Evolutionary conservation across 2,888 invertebrate species (phyloP).

Genomic region (Pediacus dermestoides): DNA sequence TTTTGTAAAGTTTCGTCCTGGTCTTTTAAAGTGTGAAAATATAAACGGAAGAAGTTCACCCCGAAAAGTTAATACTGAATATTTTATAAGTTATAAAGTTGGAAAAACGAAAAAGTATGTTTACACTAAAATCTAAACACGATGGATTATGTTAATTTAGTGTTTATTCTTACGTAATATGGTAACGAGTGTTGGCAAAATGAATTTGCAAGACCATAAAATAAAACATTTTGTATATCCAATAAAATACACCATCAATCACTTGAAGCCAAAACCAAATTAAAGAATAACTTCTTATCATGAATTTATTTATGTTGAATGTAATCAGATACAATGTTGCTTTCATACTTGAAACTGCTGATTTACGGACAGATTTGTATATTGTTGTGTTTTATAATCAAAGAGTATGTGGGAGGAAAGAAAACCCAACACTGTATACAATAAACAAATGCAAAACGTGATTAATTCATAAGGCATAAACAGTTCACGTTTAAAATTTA

Average conservation of each 20-base stretch:
- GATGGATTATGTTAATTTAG: slow-evolving; percentile 27
- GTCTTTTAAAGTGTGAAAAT: slow-evolving; percentile 30
- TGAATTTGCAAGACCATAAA: slow-evolving; percentile 16
- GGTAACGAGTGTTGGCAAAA: slow-evolving; percentile 22
- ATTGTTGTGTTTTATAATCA: background rate
- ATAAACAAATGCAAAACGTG: slow-evolving; percentile 1
- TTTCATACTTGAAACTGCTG: background rate
- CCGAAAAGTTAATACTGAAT: slow-evolving; percentile 35
- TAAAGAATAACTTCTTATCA: too few species aligned
- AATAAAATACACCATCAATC: too few species aligned
- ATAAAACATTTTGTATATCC: too few species aligned
- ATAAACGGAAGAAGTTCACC: slow-evolving; percentile 12
- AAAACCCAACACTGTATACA: background rate
- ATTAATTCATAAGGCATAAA: slow-evolving; percentile 1
- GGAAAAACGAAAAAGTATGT: slow-evolving; percentile 35
- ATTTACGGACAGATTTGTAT: background rate
- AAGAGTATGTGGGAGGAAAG: background rate
- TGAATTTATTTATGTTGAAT: too few species aligned
- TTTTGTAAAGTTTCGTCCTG: slow-evolving; percentile 33
- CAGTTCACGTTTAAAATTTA: too few species aligned
- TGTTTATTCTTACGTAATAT: slow-evolving; percentile 28
- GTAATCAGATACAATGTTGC: too few species aligned
- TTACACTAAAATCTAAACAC: slow-evolving; percentile 32
- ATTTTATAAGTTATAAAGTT: slow-evolving; percentile 39
- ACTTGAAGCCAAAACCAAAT: too few species aligned